These are phyloP conservation scores for Sminthurinus signatus DNA, from an alignment of 1,140 invertebrate genomes.

Conservation along the genomic window DNA sequence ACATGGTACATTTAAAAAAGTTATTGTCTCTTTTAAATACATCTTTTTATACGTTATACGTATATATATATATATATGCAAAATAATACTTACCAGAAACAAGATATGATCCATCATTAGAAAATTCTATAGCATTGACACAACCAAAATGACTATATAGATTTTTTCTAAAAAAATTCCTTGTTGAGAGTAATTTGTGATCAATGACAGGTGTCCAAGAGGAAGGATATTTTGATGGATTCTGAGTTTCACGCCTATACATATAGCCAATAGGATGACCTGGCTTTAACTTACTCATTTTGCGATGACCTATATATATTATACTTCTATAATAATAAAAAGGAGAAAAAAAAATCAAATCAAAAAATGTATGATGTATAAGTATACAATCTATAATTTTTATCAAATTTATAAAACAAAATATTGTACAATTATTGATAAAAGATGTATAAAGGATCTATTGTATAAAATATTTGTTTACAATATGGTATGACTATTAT, in stretches of 20 bases:
- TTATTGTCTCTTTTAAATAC: slow-evolving; percentile 1
- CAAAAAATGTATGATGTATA: no score
- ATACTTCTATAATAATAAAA: no score
- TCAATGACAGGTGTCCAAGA: slow-evolving; percentile 11
- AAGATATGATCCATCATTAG: slow-evolving; percentile 72
- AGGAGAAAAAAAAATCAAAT: no score
- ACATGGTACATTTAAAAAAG: slow-evolving; percentile 9
- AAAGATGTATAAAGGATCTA: no score
- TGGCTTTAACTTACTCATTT: not conserved
- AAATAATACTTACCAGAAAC: slow-evolving; percentile 63
- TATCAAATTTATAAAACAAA: no score
- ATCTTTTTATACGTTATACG: not conserved
- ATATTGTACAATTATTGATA: no score
- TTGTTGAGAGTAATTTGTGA: not conserved
- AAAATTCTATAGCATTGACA: slow-evolving; percentile 95
- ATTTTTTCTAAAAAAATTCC: slow-evolving; percentile 73
- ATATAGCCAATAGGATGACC: slow-evolving; percentile 22
- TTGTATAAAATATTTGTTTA: no score
- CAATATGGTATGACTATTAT: no score
- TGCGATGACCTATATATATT: no score
- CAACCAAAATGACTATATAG: slow-evolving; percentile 86
- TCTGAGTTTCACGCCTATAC: slow-evolving; percentile 5
- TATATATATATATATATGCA: not conserved
- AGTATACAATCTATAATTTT: no score
- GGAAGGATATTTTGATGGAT: not conserved